A percentile compares a stretch with the other conserved stretches of the same genome.
Conservation (phyloP, 2,113 vertebrate genomes). For the Alosa alosa region DNA sequence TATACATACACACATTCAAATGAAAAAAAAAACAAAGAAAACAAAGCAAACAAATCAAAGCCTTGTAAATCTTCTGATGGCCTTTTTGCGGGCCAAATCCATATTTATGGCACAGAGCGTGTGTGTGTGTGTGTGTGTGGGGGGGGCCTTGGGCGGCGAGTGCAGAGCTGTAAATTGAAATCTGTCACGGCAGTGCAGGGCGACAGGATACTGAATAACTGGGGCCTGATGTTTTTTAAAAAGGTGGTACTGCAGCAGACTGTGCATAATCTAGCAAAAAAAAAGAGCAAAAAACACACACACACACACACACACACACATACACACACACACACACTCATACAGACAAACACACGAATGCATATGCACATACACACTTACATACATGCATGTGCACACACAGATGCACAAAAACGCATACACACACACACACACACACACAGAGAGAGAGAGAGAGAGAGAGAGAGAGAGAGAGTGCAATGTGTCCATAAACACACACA, state of each 20-base stretch:
- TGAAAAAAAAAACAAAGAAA: neutral
- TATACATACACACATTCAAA: neutral
- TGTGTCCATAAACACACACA: neutral
- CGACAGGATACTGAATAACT: neutral
- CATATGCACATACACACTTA: neutral
- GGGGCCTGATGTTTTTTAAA: slow-evolving; percentile 41
- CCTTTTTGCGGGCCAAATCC: slow-evolving; percentile 1
- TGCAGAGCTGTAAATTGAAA: neutral
- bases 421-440: no score
- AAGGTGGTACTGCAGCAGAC: neutral
- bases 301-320: neutral
- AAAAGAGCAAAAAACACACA: neutral
- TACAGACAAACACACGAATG: neutral
- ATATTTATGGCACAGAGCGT: neutral
- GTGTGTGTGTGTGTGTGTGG: no score
- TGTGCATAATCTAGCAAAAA: neutral
- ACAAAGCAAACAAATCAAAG: slow-evolving; percentile 7
- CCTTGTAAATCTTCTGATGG: neutral
- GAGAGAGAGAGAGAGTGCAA: no score
- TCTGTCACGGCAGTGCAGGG: neutral
- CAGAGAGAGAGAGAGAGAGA: no score
- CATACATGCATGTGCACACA: neutral
- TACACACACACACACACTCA: neutral
- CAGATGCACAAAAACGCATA: neutral
- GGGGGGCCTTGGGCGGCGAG: neutral